Evolutionary conservation across 2,113 vertebrate species (phyloP).

Genomic region (Ardeotis arabs): DNA sequence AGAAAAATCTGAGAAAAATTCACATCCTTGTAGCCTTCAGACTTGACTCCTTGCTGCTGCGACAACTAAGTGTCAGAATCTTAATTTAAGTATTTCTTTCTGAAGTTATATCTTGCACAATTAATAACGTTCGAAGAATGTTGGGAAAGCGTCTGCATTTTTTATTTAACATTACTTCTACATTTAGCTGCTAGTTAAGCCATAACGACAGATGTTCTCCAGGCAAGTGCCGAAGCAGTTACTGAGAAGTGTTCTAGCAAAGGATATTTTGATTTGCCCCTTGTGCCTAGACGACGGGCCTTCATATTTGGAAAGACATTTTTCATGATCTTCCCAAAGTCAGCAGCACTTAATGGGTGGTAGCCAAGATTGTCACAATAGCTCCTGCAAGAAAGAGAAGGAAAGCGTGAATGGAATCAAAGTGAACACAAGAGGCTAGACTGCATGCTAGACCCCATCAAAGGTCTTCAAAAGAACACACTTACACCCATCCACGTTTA

Average conservation of each 20-base stretch:
- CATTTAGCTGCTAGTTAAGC: conserved; percentile 81
- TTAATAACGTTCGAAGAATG: conserved; percentile 45
- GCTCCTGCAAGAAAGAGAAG: conserved; percentile 85
- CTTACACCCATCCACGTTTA: conserved; percentile 23
- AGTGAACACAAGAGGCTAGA: conserved; percentile 20
- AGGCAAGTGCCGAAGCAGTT: conserved; percentile 61
- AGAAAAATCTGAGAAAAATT: background rate
- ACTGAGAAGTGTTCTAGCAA: conserved; percentile 74
- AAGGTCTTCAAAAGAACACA: conserved; percentile 39
- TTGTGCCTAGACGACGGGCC: conserved; percentile 97
- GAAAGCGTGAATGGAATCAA: conserved; percentile 21
- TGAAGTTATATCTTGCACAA: conserved; percentile 49
- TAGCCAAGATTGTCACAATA: conserved; percentile 99
- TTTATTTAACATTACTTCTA: conserved; percentile 76
- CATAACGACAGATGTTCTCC: conserved; percentile 77
- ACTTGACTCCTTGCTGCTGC: background rate
- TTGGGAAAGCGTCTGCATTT: conserved; percentile 65
- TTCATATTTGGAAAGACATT: conserved; percentile 99
- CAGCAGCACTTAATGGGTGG: conserved; percentile 95
- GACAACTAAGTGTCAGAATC: background rate
- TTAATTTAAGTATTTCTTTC: background rate
- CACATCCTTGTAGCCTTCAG: background rate
- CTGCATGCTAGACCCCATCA: background rate
- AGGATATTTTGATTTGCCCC: conserved; percentile 99
- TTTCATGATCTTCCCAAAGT: conserved; percentile 99